Evolutionary conservation across 2,113 vertebrate genomes (phyloP).

Genomic region (Pygoscelis adeliae): DNA sequence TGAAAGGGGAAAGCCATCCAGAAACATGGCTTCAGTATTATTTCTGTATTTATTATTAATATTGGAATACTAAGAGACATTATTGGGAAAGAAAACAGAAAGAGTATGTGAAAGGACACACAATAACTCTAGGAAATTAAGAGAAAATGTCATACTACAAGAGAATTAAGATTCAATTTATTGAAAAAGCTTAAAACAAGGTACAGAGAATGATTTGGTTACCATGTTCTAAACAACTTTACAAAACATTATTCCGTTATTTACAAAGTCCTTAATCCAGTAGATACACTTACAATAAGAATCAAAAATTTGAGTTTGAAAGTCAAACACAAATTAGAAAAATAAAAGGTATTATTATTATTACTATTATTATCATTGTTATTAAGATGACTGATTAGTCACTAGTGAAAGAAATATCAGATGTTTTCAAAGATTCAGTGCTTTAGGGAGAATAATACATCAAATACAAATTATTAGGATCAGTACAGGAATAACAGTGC

Average conservation of each 20-base stretch:
- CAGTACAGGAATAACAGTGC: not conserved
- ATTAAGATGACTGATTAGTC: not conserved
- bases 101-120: not conserved
- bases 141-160: not conserved
- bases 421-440: not conserved
- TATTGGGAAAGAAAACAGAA: not conserved
- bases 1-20: not conserved
- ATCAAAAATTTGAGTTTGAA: not conserved
- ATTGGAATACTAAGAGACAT: not conserved
- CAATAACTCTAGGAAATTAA: not conserved
- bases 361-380: no score
- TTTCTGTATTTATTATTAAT: not conserved
- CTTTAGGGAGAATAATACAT: not conserved
- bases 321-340: not conserved
- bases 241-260: not conserved
- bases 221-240: not conserved
- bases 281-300: not conserved
- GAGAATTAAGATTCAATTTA: not conserved
- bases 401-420: not conserved
- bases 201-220: not conserved
- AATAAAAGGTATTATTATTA: not conserved
- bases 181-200: not conserved
- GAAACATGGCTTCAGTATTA: not conserved
- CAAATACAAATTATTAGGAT: not conserved
- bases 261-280: not conserved